These are phyloP conservation scores for Actinostola sp. DNA, from an alignment of 92 coral and sea anemone species.

Conservation along the genomic window DNA sequence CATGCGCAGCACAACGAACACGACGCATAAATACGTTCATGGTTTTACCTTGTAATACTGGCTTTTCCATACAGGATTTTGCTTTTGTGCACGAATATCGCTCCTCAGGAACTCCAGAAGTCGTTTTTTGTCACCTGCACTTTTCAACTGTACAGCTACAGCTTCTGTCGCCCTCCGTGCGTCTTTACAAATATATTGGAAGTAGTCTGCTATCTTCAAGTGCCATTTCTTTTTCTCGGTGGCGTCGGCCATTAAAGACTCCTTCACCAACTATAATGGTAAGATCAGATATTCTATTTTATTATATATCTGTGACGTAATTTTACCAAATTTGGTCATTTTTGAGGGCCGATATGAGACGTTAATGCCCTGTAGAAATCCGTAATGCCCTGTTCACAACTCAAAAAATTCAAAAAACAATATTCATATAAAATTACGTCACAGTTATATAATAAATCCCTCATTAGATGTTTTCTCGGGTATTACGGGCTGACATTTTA, in stretches of 20 bases:
- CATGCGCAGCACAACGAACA: too few species aligned
- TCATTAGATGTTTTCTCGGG: too few species aligned
- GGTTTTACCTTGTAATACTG: conserved; percentile 68
- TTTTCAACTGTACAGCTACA: conserved; percentile 62
- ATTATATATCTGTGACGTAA: too few species aligned
- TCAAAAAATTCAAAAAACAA: too few species aligned
- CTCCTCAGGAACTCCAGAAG: conserved; percentile 65
- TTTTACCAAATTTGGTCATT: too few species aligned
- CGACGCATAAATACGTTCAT: not conserved
- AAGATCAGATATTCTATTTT: too few species aligned
- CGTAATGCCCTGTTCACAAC: too few species aligned
- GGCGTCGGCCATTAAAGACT: conserved; percentile 41
- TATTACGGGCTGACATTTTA: too few species aligned
- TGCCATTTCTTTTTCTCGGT: conserved; percentile 60
- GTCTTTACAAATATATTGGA: conserved; percentile 60
- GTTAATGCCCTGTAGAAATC: too few species aligned
- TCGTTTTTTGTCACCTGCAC: conserved; percentile 65
- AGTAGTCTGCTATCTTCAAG: conserved; percentile 54
- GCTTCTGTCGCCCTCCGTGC: conserved; percentile 46
- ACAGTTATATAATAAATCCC: too few species aligned
- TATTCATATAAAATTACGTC: too few species aligned
- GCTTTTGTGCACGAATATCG: conserved; percentile 46
- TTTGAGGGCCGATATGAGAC: too few species aligned
- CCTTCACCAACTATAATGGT: conserved; percentile 56
- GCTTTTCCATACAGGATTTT: conserved; percentile 51